Conservation (phyloP, 2,888 invertebrate species). For the Dryadula phaetusa region DNA sequence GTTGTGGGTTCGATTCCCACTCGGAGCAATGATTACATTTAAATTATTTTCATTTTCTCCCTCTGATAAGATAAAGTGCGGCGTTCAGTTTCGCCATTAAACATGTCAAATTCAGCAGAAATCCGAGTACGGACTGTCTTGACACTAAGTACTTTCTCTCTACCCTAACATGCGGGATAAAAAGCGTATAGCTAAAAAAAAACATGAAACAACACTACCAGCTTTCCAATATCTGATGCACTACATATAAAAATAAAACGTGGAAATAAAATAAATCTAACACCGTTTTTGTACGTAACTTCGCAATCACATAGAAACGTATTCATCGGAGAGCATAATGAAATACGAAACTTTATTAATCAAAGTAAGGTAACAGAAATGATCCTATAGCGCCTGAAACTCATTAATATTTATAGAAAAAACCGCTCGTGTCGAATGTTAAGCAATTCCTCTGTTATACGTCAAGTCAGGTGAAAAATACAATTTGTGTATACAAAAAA, state of each 20-base stretch:
- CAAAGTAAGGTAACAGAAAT: slow-evolving; percentile 63
- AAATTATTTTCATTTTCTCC: too few relatives aligned
- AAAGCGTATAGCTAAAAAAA: too few relatives aligned
- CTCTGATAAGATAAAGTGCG: too few relatives aligned
- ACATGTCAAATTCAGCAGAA: too few relatives aligned
- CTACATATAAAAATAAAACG: slow-evolving; percentile 4
- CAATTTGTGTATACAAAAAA: slow-evolving; percentile 37
- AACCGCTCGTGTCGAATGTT: slow-evolving; percentile 59
- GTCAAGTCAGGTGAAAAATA: slow-evolving; percentile 59
- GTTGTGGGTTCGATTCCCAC: too few relatives aligned
- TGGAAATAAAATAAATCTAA: slow-evolving; percentile 20
- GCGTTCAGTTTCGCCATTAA: too few relatives aligned
- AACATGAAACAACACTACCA: not conserved
- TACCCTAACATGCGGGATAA: too few relatives aligned
- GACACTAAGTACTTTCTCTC: too few relatives aligned
- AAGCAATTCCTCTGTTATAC: slow-evolving; percentile 63
- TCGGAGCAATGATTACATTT: too few relatives aligned
- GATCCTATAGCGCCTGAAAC: slow-evolving; percentile 54
- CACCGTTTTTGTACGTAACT: slow-evolving; percentile 29
- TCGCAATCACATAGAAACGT: slow-evolving; percentile 33
- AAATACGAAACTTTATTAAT: slow-evolving; percentile 67
- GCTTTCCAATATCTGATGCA: slow-evolving; percentile 2
- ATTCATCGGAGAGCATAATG: slow-evolving; percentile 46
- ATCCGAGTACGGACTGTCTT: too few relatives aligned
- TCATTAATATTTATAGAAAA: slow-evolving; percentile 72